Base-by-base conservation (phyloP, 2,113 vertebrate species). In the Serilophus lunatus region DNA sequence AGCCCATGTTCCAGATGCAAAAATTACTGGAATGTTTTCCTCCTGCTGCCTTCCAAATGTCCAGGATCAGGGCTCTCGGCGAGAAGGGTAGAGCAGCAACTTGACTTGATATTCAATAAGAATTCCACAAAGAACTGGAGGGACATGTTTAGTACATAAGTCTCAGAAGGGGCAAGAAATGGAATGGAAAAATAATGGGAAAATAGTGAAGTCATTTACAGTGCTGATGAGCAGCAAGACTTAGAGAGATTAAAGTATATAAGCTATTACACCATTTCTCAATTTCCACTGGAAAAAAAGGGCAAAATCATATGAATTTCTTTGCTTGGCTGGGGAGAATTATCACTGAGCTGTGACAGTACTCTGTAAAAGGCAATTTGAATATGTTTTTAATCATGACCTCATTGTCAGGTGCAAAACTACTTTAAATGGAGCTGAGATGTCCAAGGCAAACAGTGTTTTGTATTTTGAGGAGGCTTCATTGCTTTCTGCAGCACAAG, bases 321-420 rank as follows among this genome's bases (percentile, higher is more conserved):
- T 74, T 90, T 85, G 63, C 75, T 77, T 90, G 54, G 85, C 36
- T 76, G 25, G 20, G 28, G 23, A 87, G 28, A 92, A 92, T 82
- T 88, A 80, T 90, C 85, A 82, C n/a, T 57, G 78, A 95, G 53
- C 65, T 90, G 66, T 82, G 79, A 80, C 53, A 76, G 54, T 65
- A 45, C 16, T 60, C 45, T 56, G 70, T 57, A 72, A 95, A 90
- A 94, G 70, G 9, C 53, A 64, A 26, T 95, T 82, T 90, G 59
- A 84, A 94, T 86, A 88, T 61, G 54, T 5, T 92, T 88, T 95
- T 82, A 94, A 90, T 85, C 45, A n/a, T 56, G 40, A 72, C 65
- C 61, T 80, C 70, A 20, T 42, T 92, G 56, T 38, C 75, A 76
- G 78, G 57, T 72, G 70, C 35, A 92, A 65, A 94, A 45, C 33